These are phyloP conservation scores for Epirrhoe tristata DNA, from an alignment of 2,888 invertebrate species.

Conservation along the genomic window DNA sequence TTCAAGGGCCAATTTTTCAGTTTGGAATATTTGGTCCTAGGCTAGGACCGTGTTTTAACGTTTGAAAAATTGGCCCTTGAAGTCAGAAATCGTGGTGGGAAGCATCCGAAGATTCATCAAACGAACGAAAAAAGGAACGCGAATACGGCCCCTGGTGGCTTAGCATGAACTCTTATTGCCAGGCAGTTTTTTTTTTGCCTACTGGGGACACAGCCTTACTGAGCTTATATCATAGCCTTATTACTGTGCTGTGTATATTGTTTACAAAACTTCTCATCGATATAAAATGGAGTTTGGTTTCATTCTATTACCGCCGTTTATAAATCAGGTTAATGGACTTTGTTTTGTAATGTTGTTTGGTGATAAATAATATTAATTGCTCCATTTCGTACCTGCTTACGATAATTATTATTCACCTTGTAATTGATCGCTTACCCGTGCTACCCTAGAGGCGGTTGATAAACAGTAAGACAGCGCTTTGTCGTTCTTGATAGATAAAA, in stretches of 20 bases:
- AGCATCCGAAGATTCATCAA: no score
- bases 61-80: no score
- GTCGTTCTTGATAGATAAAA: no score
- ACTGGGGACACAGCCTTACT: no score
- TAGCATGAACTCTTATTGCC: no score
- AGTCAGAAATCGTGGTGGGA: no score
- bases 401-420: slow-evolving; percentile 3
- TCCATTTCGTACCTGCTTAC: slow-evolving; percentile 1
- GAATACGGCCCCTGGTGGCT: no score
- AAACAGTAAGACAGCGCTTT: neutral
- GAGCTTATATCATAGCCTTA: neutral
- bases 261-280: slow-evolving; percentile 7
- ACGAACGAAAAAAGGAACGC: no score
- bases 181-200: no score
- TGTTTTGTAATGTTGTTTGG: slow-evolving; percentile 19
- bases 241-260: neutral
- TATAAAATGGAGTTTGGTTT: slow-evolving; percentile 20
- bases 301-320: slow-evolving; percentile 17
- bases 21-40: no score
- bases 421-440: neutral
- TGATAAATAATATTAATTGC: slow-evolving; percentile 25
- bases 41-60: no score
- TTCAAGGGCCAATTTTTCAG: no score
- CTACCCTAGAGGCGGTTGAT: neutral
- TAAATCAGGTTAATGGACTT: slow-evolving; percentile 22